These are phyloP conservation scores for Actinernus sp. DNA, from an alignment of 92 coral and sea anemone species.

Conservation along the genomic window DNA sequence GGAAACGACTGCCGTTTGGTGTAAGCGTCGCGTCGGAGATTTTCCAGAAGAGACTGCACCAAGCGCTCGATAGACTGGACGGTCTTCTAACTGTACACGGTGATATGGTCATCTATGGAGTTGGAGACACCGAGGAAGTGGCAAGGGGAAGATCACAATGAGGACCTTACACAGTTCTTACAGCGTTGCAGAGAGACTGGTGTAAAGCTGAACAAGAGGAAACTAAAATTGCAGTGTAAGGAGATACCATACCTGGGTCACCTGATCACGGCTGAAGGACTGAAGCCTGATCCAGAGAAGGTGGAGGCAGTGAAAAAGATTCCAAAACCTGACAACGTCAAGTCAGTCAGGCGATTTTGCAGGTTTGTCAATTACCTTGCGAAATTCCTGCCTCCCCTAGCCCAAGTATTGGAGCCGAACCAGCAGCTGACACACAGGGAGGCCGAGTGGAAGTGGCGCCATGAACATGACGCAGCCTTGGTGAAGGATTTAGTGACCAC, in stretches of 20 bases:
- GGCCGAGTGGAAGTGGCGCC: slow-evolving; percentile 39
- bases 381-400: slow-evolving; percentile 24
- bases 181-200: slow-evolving; percentile 46
- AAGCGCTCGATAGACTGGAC: slow-evolving; percentile 53
- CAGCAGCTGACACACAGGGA: no score
- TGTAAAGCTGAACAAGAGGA: slow-evolving; percentile 42
- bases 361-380: slow-evolving; percentile 45
- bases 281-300: slow-evolving; percentile 38
- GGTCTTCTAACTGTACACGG: slow-evolving; percentile 47
- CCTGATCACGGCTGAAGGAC: slow-evolving; percentile 36
- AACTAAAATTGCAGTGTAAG: slow-evolving; percentile 28
- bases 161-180: slow-evolving; percentile 23
- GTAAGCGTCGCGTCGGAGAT: slow-evolving; percentile 48
- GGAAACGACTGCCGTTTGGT: slow-evolving; percentile 65
- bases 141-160: slow-evolving; percentile 32
- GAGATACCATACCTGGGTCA: slow-evolving; percentile 54
- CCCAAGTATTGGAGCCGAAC: slow-evolving; percentile 23
- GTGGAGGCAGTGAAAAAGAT: slow-evolving; percentile 1
- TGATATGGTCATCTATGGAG: slow-evolving; percentile 68
- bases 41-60: slow-evolving; percentile 64
- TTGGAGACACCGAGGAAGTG: slow-evolving; percentile 53
- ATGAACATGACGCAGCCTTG: slow-evolving; percentile 38
- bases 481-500: slow-evolving; percentile 17
- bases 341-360: slow-evolving; percentile 49
- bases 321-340: slow-evolving; percentile 39